These are phyloP conservation scores for Philopedon plagiatum DNA, from an alignment of 2,888 invertebrate species.

Conservation along the genomic window DNA sequence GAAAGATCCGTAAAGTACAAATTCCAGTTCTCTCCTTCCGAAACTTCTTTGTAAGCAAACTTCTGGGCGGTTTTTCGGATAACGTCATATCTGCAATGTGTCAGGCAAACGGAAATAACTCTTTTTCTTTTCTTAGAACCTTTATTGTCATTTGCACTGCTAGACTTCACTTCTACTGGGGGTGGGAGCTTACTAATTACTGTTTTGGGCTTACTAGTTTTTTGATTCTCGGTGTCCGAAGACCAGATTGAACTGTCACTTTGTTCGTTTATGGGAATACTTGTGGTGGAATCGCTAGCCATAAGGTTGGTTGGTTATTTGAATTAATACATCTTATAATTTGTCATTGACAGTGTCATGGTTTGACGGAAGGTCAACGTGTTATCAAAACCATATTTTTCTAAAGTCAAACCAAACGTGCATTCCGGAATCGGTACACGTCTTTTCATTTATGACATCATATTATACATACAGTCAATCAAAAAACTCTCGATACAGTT, in stretches of 20 bases:
- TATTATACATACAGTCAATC: too few relatives aligned
- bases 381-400: background rate
- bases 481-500: too few relatives aligned
- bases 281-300: slow-evolving; percentile 58
- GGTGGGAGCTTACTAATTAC: slow-evolving; percentile 44
- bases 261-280: slow-evolving; percentile 55
- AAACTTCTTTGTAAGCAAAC: slow-evolving; percentile 83
- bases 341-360: slow-evolving; percentile 31
- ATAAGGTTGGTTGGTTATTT: slow-evolving; percentile 50
- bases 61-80: slow-evolving; percentile 80
- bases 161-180: slow-evolving; percentile 28
- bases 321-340: slow-evolving; percentile 32
- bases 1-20: slow-evolving; percentile 93
- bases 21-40: slow-evolving; percentile 89
- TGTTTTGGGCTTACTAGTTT: slow-evolving; percentile 23
- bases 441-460: background rate
- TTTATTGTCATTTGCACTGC: slow-evolving; percentile 30
- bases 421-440: background rate
- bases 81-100: slow-evolving; percentile 81
- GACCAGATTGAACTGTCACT: slow-evolving; percentile 58
- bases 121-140: slow-evolving; percentile 54
- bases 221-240: slow-evolving; percentile 57
- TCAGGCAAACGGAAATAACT: slow-evolving; percentile 75
- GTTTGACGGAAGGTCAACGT: background rate
- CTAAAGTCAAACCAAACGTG: background rate